phyloP scores from a whole-genome alignment of 1,140 invertebrate genomes.

The Proales similis region DNA sequence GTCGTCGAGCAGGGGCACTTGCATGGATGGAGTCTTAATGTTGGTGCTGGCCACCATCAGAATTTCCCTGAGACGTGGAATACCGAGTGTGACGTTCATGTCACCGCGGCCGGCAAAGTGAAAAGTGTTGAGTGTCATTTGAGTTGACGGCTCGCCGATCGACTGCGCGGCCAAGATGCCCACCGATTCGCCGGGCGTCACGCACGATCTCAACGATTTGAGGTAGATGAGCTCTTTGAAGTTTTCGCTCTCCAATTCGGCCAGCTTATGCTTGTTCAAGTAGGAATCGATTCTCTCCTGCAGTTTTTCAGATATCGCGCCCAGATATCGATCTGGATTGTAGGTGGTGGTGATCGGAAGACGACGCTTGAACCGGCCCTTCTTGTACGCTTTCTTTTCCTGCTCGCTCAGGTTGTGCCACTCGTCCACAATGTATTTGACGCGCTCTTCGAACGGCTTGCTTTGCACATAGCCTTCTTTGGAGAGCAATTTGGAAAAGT shows the following conservation, averaged over 20 bases:
- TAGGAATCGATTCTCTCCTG: conserved; percentile 64
- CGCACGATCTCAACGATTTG: conserved; percentile 69
- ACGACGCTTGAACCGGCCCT: conserved; percentile 21
- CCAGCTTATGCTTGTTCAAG: conserved; percentile 49
- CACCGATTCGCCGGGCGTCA: conserved; percentile 85
- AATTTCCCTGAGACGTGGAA: conserved; percentile 89
- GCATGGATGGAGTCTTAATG: conserved; percentile 91
- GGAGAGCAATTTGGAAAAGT: conserved; percentile 22
- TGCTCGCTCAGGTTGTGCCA: conserved; percentile 60
- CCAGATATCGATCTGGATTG: conserved; percentile 58
- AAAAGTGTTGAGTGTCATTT: conserved; percentile 99
- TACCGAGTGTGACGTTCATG: conserved; percentile 96
- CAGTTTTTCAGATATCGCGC: conserved; percentile 67
- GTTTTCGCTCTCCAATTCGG: conserved; percentile 17
- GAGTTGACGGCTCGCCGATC: conserved; percentile 95
- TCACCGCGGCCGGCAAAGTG: conserved; percentile 98
- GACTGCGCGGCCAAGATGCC: conserved; percentile 88
- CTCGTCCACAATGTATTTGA: conserved; percentile 44
- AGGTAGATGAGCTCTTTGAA: conserved; percentile 62
- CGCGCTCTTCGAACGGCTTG: conserved; percentile 4
- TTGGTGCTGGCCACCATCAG: conserved; percentile 84
- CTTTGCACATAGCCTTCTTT: conserved; percentile 2
- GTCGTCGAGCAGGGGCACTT: conserved; percentile 66
- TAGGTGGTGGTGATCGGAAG: conserved; percentile 20
- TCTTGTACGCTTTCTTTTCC: conserved; percentile 43